Evolutionary conservation across 2,797 vertebrate species (phyloP), one percentile per base, ranked within the genome.

Genomic region (Yasuhikotakia modesta): DNA sequence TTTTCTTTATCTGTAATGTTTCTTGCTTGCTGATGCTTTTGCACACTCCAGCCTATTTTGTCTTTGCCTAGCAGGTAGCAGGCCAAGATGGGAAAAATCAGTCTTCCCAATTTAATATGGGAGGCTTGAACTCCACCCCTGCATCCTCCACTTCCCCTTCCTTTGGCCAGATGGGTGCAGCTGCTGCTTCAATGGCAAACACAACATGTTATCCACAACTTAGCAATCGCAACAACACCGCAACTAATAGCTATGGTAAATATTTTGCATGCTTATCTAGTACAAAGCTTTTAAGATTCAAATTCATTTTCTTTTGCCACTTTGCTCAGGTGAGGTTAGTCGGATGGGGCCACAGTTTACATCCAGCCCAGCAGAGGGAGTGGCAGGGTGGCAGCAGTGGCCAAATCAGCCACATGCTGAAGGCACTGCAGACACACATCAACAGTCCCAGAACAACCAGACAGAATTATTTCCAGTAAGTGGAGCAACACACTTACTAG

Each of bases 401-500:
- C 95, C 94, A 8, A 93, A 92, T n/a, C 96, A 96, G 85, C 93
- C 94, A 69, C 97, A 96, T 17, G 84, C 94, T 0, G 91, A 95
- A 0, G 89, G 79, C 19, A 86, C 91, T 0, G 86, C 85, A 0
- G 96, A 97, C 78, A 90, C 94, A 53, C 94, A 95, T 58, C 85
- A 92, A 71, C 94, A 93, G 13, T 84, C 91, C 64, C 94, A 95
- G 12, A 91, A 93, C 30, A 93, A 87, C 90, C 96, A 97, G 89
- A 90, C 96, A 0, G 97, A 99, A 87, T 96, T 97, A 85, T 99
- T 97, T 88, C 92, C 95, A 81, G 97, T 98, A 82, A 92, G 93
- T 73, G 8, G 46, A 6, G 30, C 17, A 55, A 60, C 63, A 50
- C n/a, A 5, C 39, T 11, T 35, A n/a, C 30, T 5, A 16, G n/a